Base-by-base conservation (phyloP, 1,140 invertebrate genomes). In the Caenorhabditis latens region DNA sequence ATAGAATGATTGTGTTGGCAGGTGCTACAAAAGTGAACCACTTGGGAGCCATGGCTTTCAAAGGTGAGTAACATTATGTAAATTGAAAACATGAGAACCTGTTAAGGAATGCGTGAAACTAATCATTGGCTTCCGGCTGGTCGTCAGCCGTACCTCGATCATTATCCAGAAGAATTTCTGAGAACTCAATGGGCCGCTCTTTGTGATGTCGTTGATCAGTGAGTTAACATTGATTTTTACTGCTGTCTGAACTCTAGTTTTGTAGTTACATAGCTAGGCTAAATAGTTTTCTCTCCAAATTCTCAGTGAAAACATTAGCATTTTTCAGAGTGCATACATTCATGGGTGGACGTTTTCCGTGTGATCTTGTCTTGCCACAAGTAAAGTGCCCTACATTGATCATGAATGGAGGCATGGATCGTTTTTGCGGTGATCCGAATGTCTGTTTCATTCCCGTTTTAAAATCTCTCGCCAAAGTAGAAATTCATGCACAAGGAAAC, bases 131-230 rank as follows among this genome's bases (percentile, higher is more conserved):
- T 92, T 14, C 84, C 90, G 14, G 85, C 75, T 48, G 89, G 91
- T 43, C 89, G 90, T 50, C 90, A 86, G 57, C 85, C 88, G 16
- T 92, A 92, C 57, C 71, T 92, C 55, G 87, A 92, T 43, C 91
- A 91, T 58, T 92, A 92, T 61, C 84, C 88, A 19, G 86, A 91
- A n/a, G 91, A 90, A 43, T 92, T 86, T 67, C 87, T 92, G 5
- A 61, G 86, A 75, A 85, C 61, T n/a, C 92, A 92, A 88, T 92
- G 91, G 91, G 92, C 92, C 14, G 92, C 88, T 40, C 84, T 92
- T 11, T 92, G 91, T 85, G 92, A 92, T 86, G 90, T 92, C 84
- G 91, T 92, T 24, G 48, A 88, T 42, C 75, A 90, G 91, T 91
- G 83, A 89, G 84, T 89, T 21, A n/a, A n/a, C n/a, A n/a, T n/a